Conservation (phyloP, 2,888 invertebrate species). For the Thyatira batis region DNA sequence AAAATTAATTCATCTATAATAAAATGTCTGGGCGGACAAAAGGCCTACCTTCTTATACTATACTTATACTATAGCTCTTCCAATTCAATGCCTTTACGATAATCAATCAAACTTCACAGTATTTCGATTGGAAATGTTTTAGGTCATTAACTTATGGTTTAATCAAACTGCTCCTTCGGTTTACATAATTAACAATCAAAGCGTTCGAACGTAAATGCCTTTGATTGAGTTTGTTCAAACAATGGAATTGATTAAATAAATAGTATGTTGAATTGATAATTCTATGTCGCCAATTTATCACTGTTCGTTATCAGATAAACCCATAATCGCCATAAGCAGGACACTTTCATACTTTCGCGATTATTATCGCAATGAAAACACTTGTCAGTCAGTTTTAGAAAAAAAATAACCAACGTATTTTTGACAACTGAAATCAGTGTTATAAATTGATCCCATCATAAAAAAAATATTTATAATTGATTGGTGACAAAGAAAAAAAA, state of each 20-base stretch:
- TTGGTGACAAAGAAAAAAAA: too few species aligned
- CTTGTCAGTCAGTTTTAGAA: too few species aligned
- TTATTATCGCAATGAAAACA: too few species aligned
- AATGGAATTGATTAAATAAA: not conserved
- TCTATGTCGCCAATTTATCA: too few species aligned
- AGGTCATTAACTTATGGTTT: slow-evolving; percentile 8
- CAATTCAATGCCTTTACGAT: not conserved
- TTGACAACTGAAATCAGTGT: too few species aligned
- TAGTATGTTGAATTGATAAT: not conserved
- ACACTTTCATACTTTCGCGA: too few species aligned
- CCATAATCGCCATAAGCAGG: too few species aligned
- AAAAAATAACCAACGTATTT: too few species aligned
- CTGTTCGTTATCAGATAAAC: too few species aligned
- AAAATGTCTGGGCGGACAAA: not conserved
- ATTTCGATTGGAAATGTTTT: slow-evolving; percentile 13
- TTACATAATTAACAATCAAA: slow-evolving; percentile 32
- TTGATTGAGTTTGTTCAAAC: not conserved
- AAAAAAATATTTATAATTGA: too few species aligned
- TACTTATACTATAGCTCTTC: not conserved
- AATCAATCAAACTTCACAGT: not conserved
- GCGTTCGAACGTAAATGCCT: slow-evolving; percentile 13
- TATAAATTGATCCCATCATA: too few species aligned
- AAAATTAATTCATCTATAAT: not conserved
- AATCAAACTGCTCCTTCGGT: slow-evolving; percentile 23
- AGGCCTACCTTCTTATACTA: not conserved